Percentiles rank a stretch among this genome's conserved stretches.
These are phyloP conservation scores for Ceyx cyanopectus DNA, from an alignment of 2,113 vertebrate species.

Conservation along the genomic window DNA sequence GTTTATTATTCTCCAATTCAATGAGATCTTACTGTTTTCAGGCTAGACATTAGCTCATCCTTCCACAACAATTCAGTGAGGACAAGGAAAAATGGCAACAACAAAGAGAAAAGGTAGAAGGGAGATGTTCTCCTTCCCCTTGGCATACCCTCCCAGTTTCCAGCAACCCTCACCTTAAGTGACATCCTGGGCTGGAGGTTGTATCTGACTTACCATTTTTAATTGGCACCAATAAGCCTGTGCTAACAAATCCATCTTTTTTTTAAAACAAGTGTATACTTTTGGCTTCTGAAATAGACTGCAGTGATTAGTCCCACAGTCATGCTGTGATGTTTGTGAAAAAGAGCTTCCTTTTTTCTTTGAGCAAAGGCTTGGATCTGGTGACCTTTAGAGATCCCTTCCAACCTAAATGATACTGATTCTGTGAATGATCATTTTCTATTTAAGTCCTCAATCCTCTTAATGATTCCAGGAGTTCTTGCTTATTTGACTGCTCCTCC, in stretches of 20 bases:
- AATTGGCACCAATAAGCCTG: neutral
- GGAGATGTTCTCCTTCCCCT: neutral
- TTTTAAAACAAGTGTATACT: neutral
- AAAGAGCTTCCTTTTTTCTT: neutral
- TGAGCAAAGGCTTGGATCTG: neutral
- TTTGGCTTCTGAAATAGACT: neutral
- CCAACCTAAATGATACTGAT: neutral
- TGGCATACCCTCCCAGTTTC: neutral
- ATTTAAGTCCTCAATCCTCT: neutral
- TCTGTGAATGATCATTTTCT: neutral
- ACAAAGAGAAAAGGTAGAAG: neutral
- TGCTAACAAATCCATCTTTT: neutral
- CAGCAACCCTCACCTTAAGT: neutral
- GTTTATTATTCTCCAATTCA: slow-evolving; percentile 18
- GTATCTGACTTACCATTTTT: neutral
- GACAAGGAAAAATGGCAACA: neutral
- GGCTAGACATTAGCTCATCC: slow-evolving; percentile 6
- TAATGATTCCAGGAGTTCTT: neutral
- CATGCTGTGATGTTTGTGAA: neutral
- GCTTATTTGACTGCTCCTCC: neutral
- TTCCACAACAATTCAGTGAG: neutral
- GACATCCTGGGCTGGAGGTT: neutral
- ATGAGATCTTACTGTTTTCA: neutral
- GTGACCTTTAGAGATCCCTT: neutral
- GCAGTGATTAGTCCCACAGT: neutral